Evolutionary conservation across 2,888 invertebrate genomes (phyloP), one percentile per base, ranked within the genome.

Genomic region (Nasonia oneida): DNA sequence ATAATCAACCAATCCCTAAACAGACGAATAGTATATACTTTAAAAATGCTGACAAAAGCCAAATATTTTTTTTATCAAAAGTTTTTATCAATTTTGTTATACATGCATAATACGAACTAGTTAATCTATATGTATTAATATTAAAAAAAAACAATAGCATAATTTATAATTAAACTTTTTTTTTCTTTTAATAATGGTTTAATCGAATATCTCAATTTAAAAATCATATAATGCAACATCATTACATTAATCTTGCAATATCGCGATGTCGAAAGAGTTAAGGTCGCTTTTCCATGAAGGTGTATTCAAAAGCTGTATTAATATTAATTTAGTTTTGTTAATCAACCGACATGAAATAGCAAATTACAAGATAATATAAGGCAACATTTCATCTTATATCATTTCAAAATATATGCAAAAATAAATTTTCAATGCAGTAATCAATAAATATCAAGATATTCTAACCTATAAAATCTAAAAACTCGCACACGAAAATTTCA

Each of bases 1-100:
- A 92, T 99, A 99, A 94, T 99, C 99, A 88, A 99, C 99, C 91
- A 99, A 95, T 90, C 98, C 98, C 97, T 97, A 93, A 42, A 33
- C 8, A 76, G 70, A 42, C 18, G 71, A 71, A 37, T 39, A 8
- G 18, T 3, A 29, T 74, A 50, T 2, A 29, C 29, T 29, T 42
- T 3, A 23, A 64, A 42, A 42, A 37, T 12, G 53, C 12, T 47
- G 8, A 47, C 47, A 8, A 42, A 42, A 42, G 42, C 0, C 42
- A 42, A 37, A 37, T 42, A 42, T 8, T 42, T 42, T 42, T 42
- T 42, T 10, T 42, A 42, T 42, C 10, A 8, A 42, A 42, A 0
- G 6, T 42, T 42, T 42, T 8, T 8, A 42, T 8, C 37, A 4
- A 37, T 37, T 37, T 37, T 37, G 4, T 37, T 37, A 37, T 37